phyloP scores from a whole-genome alignment of 2,113 vertebrate species.

The Alces alces region DNA sequence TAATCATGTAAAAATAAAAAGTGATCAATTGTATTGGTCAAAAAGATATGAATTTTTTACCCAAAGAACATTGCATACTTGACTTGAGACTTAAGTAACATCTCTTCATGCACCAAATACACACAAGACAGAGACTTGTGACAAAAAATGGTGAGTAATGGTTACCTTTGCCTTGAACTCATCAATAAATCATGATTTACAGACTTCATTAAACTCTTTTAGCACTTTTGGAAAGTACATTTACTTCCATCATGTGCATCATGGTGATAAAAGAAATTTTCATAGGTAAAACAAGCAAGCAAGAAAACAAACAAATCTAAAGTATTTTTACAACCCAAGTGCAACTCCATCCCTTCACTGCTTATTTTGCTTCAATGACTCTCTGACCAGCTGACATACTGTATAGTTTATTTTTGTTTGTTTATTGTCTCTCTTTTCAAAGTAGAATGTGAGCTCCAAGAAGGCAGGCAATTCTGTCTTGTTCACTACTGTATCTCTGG shows the following conservation, averaged over 20 bases:
- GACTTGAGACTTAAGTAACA: not conserved
- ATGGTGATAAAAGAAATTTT: not conserved
- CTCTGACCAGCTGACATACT: not conserved
- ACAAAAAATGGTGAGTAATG: not conserved
- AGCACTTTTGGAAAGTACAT: not conserved
- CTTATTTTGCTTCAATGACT: not conserved
- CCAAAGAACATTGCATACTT: not conserved
- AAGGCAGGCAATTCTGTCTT: not conserved
- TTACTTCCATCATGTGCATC: not conserved
- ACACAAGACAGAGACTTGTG: not conserved
- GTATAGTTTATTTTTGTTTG: not conserved
- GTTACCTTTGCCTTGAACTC: not conserved
- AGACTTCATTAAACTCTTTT: conserved; percentile 13
- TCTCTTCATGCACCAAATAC: not conserved
- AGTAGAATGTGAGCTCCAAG: not conserved
- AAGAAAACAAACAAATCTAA: not conserved
- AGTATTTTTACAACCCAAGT: not conserved
- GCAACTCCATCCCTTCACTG: not conserved
- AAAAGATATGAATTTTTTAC: not conserved
- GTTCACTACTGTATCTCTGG: not conserved
- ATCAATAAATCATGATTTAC: not conserved
- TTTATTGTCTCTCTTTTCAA: not conserved
- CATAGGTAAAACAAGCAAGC: not conserved
- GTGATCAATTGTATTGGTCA: not conserved
- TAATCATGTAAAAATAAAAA: conserved; percentile 7